Conservation (phyloP, 2,797 vertebrate species). For the Diplodus sargus region DNA sequence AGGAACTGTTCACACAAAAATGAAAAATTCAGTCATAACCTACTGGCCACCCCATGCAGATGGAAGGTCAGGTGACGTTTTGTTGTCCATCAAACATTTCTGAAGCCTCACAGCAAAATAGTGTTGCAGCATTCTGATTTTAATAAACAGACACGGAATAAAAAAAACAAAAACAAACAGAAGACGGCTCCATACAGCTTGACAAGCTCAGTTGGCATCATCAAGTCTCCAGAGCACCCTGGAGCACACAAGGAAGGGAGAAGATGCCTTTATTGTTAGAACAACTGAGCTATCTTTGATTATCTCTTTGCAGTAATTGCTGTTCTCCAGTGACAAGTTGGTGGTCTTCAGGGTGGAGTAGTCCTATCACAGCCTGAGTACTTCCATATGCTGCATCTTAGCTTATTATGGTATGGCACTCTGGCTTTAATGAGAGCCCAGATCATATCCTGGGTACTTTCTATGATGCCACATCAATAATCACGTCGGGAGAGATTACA, state of each 20-base stretch:
- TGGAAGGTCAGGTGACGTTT: too few species aligned
- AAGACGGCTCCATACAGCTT: too few species aligned
- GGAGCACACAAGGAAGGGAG: background rate
- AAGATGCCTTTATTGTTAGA: conserved; percentile 9
- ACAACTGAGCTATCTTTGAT: conserved; percentile 46
- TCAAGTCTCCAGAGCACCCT: too few species aligned
- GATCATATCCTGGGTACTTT: conserved; percentile 40
- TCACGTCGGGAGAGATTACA: conserved; percentile 41
- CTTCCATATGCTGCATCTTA: conserved; percentile 64
- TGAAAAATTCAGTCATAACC: too few species aligned
- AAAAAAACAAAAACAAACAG: background rate
- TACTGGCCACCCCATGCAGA: too few species aligned
- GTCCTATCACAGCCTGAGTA: conserved; percentile 44
- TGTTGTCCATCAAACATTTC: too few species aligned
- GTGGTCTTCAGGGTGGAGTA: conserved; percentile 59
- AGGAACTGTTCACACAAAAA: too few species aligned
- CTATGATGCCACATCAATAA: conserved; percentile 66
- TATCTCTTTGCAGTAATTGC: conserved; percentile 54
- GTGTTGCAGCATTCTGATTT: too few species aligned
- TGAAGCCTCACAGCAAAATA: too few species aligned
- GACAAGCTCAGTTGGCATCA: too few species aligned
- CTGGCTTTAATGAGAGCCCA: conserved; percentile 53
- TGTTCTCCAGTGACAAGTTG: conserved; percentile 29
- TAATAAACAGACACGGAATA: too few species aligned
- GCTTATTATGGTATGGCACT: conserved; percentile 53